phyloP scores from a whole-genome alignment of 2,797 vertebrate species.

The Mus spretus region DNA sequence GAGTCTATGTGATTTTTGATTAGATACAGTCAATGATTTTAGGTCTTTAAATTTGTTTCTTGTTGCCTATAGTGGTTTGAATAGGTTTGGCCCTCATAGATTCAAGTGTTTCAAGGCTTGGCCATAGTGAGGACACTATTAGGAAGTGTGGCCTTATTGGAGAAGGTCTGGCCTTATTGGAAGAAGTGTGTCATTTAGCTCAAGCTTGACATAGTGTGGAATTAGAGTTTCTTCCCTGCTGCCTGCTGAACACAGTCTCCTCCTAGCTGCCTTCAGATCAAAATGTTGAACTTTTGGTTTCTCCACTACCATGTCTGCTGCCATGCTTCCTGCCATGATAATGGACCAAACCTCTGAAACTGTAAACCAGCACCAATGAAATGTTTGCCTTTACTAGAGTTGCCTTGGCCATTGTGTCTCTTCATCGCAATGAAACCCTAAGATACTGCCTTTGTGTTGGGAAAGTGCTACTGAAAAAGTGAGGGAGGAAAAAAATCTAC shows the following conservation, averaged over 20 bases:
- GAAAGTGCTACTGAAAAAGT: constrained; percentile 87
- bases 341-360: neutral
- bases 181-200: neutral
- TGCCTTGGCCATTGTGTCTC: neutral
- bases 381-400: neutral
- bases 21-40: constrained; percentile 21
- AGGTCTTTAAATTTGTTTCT: constrained; percentile 52
- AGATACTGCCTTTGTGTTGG: constrained; percentile 86
- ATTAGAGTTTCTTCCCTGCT: neutral
- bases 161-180: neutral
- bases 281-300: neutral
- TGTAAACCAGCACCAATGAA: neutral
- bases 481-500: constrained; percentile 88
- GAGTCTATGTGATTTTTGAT: constrained; percentile 20
- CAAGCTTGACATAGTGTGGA: neutral
- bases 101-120: neutral
- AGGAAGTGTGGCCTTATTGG: neutral
- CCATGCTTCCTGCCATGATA: neutral
- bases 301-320: neutral
- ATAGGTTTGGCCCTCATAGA: neutral
- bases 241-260: neutral
- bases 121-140: neutral
- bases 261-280: neutral
- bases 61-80: constrained; percentile 86
- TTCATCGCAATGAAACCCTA: neutral